Percentiles rank a stretch among this genome's conserved stretches.
Evolutionary conservation across 1,140 invertebrate species (phyloP).

Genomic region (Akabosia matsudoensis): DNA sequence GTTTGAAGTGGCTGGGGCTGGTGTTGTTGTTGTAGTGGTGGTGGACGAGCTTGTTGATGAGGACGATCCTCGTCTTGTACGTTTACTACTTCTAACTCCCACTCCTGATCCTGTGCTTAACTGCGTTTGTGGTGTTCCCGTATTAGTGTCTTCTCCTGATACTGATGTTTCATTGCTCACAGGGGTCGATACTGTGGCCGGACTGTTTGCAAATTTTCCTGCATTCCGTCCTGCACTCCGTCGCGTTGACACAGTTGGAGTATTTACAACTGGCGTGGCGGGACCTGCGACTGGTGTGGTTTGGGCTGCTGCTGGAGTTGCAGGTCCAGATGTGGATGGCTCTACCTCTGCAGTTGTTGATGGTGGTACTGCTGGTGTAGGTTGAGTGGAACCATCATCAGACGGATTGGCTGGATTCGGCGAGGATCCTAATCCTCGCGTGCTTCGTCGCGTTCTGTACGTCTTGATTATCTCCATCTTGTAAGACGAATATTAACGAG

Average conservation of each 20-base stretch:
- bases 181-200: background rate
- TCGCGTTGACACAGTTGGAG: background rate
- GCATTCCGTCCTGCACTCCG: background rate
- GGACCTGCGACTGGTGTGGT: background rate
- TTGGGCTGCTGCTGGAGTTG: background rate
- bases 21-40: background rate
- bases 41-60: background rate
- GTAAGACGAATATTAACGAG: background rate
- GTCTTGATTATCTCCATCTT: background rate
- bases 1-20: too few relatives aligned
- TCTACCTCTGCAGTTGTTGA: too few relatives aligned
- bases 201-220: background rate
- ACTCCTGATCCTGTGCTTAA: background rate
- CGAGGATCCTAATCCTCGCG: background rate
- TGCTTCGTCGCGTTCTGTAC: background rate
- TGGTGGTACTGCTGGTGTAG: background rate
- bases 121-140: background rate
- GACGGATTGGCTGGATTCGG: background rate
- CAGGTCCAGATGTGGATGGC: background rate
- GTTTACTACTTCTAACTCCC: background rate
- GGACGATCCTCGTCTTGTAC: background rate
- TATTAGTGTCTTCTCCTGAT: background rate
- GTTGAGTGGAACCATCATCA: too few relatives aligned
- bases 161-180: background rate
- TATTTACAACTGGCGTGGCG: background rate